Evolutionary conservation across 2,113 vertebrate species (phyloP), one percentile per base, ranked within the genome.

Genomic region (Psittacara wagleri): DNA sequence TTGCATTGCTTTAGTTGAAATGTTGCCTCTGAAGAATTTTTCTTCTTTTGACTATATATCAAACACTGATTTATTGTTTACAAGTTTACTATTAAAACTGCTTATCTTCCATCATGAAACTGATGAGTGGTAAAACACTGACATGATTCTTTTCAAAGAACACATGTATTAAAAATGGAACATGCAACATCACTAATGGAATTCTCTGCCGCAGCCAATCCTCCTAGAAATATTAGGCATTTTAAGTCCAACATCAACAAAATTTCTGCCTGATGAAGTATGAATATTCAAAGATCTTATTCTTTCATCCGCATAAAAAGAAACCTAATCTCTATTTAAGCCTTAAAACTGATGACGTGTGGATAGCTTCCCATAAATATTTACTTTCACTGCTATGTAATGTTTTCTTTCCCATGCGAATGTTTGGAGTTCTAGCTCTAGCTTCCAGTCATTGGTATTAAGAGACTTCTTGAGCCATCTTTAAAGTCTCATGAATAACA

Each of bases 31-130:
- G 85, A 93, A 88, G 48, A 15, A 23, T 90, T 79, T 59, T 87
- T 78, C 11, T 83, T 84, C 28, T 73, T 93, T 83, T 80, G 82
- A 83, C 17, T 77, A 11, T 31, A 66, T 69, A 83, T 70, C 67
- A 95, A 94, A 72, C 27, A 69, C 10, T 77, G 24, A 66, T 69
- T 64, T 76, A 91, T 66, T 92, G 59, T 78, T 94, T 74, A 95
- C 46, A 88, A 41, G 10, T 92, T 76, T 77, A 20, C 15, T 59
- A 29, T 69, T 86, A 59, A 90, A 86, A 55, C 3, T 10, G 11
- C 3, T 0, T n/a, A 27, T 64, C 83, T 88, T 86, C 35, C 74
- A 15, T 54, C 72, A 57, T 66, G 35, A 74, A 96, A 88, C 83
- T 44, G 4, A 63, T 62, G 22, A 90, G 6, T 72, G 57, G 80